Conservation (phyloP, 2,113 vertebrate genomes). For the Albula goreensis region DNA sequence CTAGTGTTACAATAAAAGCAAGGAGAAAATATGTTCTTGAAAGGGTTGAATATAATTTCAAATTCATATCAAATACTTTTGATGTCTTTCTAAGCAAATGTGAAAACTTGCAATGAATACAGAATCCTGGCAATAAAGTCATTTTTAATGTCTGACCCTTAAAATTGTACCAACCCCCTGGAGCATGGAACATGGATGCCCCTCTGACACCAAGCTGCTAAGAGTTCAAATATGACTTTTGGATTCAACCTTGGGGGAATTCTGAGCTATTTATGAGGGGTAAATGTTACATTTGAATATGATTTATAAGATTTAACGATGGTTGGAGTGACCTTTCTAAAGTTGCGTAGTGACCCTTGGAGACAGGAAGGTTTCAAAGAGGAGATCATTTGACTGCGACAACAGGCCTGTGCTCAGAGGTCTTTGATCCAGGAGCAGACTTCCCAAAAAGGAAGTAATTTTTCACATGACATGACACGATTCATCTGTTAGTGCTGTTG, state of each 20-base stretch:
- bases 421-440: background rate
- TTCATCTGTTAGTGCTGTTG: no score
- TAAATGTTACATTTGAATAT: constrained; percentile 75
- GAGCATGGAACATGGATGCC: constrained; percentile 30
- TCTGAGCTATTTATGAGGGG: constrained; percentile 50
- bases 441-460: no score
- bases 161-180: constrained; percentile 25
- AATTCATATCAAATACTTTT: background rate
- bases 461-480: no score
- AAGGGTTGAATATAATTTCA: background rate
- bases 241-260: constrained; percentile 56
- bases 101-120: background rate
- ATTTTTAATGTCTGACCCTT: constrained; percentile 18
- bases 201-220: constrained; percentile 52
- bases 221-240: constrained; percentile 68
- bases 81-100: background rate
- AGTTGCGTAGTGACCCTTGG: constrained; percentile 31
- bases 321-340: constrained; percentile 41
- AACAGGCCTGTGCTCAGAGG: background rate
- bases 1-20: background rate
- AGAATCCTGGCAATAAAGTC: background rate
- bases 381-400: constrained; percentile 3
- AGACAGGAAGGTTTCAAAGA: constrained; percentile 18
- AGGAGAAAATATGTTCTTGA: background rate
- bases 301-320: constrained; percentile 66